These are phyloP conservation scores for Palythoa grandis DNA, from an alignment of 92 coral and sea anemone genomes.

Conservation along the genomic window DNA sequence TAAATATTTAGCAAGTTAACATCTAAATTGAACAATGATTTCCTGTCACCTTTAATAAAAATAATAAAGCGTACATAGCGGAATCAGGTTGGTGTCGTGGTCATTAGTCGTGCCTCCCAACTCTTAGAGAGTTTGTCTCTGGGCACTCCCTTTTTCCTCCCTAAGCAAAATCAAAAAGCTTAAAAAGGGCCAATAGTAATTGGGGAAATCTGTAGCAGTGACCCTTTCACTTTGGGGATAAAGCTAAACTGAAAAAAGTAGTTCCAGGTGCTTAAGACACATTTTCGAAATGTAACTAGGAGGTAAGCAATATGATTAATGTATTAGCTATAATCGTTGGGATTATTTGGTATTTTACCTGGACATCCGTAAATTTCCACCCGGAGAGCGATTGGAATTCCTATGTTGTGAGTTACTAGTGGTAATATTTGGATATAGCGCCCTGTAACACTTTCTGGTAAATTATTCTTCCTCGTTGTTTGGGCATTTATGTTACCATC, in stretches of 20 bases:
- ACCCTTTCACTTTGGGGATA: too few species aligned
- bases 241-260: too few species aligned
- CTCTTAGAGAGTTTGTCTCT: too few species aligned
- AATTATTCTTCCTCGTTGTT: conserved; percentile 20
- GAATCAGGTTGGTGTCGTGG: too few species aligned
- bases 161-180: too few species aligned
- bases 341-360: conserved; percentile 35
- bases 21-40: background rate
- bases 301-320: background rate
- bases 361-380: conserved; percentile 70
- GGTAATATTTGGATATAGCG: conserved; percentile 59
- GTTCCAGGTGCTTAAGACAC: too few species aligned
- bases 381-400: conserved; percentile 56
- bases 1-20: background rate
- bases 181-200: too few species aligned
- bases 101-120: too few species aligned
- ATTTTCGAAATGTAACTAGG: background rate
- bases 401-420: conserved; percentile 29
- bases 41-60: background rate
- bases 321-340: background rate
- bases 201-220: too few species aligned
- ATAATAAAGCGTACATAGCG: background rate
- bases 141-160: too few species aligned
- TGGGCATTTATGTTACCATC: conserved; percentile 55
- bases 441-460: conserved; percentile 47